A percentile compares a stretch with the other conserved stretches of the same genome.
These are phyloP conservation scores for Sminthurinus aureus DNA, from an alignment of 2,888 invertebrate genomes.

Conservation along the genomic window DNA sequence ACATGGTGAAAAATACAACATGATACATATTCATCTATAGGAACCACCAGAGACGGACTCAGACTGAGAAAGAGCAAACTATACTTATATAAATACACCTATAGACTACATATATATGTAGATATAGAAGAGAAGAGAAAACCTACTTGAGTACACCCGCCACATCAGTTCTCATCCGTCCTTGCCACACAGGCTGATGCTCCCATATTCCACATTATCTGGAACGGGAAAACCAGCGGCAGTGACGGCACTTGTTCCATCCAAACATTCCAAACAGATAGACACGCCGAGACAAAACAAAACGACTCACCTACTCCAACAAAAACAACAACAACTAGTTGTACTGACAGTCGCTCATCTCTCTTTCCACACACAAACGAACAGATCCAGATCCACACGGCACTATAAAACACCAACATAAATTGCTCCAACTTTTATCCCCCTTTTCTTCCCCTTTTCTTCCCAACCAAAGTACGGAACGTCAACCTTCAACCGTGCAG, in stretches of 20 bases:
- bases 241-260: not conserved
- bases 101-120: not conserved
- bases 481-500: not conserved
- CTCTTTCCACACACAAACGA: not conserved
- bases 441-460: not conserved
- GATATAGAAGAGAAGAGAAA: too few species aligned
- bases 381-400: not conserved
- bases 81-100: not conserved
- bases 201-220: too few species aligned
- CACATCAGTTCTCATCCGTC: slow-evolving; percentile 49
- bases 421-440: not conserved
- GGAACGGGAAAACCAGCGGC: not conserved
- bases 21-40: too few species aligned
- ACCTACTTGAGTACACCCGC: slow-evolving; percentile 21
- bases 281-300: not conserved
- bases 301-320: not conserved
- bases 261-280: too few species aligned
- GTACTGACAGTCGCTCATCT: not conserved
- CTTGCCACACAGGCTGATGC: slow-evolving; percentile 43
- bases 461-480: not conserved
- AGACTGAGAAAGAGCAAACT: too few species aligned
- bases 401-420: not conserved
- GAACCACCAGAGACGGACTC: too few species aligned
- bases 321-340: not conserved
- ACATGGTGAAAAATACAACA: too few species aligned